Evolutionary conservation across 2,113 vertebrate genomes (phyloP), one percentile per base, ranked within the genome.

Genomic region (Cynocephalus volans): DNA sequence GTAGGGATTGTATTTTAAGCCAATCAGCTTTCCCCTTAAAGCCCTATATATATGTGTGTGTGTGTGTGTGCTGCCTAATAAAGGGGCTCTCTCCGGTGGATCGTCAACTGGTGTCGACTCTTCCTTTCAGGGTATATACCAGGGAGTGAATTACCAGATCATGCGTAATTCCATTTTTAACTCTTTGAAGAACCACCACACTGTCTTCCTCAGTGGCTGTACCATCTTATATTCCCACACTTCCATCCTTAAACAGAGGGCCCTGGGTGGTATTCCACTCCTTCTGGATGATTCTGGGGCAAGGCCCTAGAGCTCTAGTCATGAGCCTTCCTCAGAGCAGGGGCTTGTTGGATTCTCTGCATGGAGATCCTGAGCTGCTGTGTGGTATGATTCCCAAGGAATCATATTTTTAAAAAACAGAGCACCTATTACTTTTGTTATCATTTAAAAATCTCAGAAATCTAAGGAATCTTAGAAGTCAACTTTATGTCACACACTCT

Each of bases 311-410:
- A 50, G 36, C 77, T 41, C 54, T 50, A 1, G n/a, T 31, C 17
- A 11, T 4, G 11, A 52, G 17, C 5, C 54, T 60, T 13, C 41
- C 28, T 58, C 8, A 13, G 65, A 31, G 31, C 36, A 6, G 18
- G 65, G 67, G 19, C 41, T 36, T 45, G 21, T n/a, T 41, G 65
- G 77, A 24, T 13, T 50, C 21, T 19, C 41, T 36, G 67, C 72
- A 3, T 1, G 41, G 36, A 24, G 90, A 12, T 41, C 31, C 15
- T 19, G 23, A 9, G 56, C 54, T 13, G 31, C 54, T 72, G 17
- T 0, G 0, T 10, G 0, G 15, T 21, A 12, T 8, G 67, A 62
- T 8, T 26, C 13, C 83, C 33, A 41, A 56, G 65, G 50, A n/a
- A 31, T 91, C 54, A 12, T 56, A 17, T 56, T 60, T 64, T 2